These are phyloP conservation scores for Drosophila limbata DNA, from an alignment of 2,888 invertebrate species.

Conservation along the genomic window DNA sequence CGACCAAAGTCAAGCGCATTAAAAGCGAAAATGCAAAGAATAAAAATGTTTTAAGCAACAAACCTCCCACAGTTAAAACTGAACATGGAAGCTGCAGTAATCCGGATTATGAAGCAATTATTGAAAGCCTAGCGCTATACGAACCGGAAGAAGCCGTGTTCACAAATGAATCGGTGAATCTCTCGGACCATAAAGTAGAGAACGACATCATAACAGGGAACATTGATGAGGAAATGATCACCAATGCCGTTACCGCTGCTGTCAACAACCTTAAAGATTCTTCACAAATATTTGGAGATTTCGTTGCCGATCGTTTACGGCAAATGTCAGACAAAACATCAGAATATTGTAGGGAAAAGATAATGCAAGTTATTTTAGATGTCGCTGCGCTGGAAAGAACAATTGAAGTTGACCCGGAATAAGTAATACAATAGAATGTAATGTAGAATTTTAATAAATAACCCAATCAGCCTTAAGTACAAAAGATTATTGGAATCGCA, in stretches of 20 bases:
- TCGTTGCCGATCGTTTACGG: slow-evolving; percentile 65
- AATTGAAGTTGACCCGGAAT: slow-evolving; percentile 25
- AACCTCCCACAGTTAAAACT: slow-evolving; percentile 15
- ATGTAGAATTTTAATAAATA: slow-evolving; percentile 46
- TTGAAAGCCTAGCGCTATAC: slow-evolving; percentile 65
- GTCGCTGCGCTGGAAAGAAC: slow-evolving; percentile 48
- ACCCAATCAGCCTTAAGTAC: slow-evolving; percentile 61
- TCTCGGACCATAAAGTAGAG: slow-evolving; percentile 28
- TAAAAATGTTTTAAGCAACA: slow-evolving; percentile 10
- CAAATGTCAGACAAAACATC: slow-evolving; percentile 49
- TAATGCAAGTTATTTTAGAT: slow-evolving; percentile 62
- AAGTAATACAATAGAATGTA: slow-evolving; percentile 9
- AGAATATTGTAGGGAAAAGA: slow-evolving; percentile 67
- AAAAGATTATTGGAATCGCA: slow-evolving; percentile 29
- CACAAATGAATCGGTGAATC: slow-evolving; percentile 36
- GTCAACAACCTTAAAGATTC: slow-evolving; percentile 53
- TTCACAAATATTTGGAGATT: slow-evolving; percentile 65
- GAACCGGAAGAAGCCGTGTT: slow-evolving; percentile 67
- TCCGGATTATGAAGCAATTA: slow-evolving; percentile 64
- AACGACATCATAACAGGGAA: not conserved
- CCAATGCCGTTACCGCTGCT: slow-evolving; percentile 62
- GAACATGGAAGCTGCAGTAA: slow-evolving; percentile 27
- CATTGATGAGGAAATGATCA: slow-evolving; percentile 61
- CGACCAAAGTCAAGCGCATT: slow-evolving; percentile 13
- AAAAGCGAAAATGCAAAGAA: slow-evolving; percentile 4